Percentiles rank a stretch among this genome's conserved stretches.
Conservation (phyloP, 2,113 vertebrate genomes). For the Mirza zaza region DNA sequence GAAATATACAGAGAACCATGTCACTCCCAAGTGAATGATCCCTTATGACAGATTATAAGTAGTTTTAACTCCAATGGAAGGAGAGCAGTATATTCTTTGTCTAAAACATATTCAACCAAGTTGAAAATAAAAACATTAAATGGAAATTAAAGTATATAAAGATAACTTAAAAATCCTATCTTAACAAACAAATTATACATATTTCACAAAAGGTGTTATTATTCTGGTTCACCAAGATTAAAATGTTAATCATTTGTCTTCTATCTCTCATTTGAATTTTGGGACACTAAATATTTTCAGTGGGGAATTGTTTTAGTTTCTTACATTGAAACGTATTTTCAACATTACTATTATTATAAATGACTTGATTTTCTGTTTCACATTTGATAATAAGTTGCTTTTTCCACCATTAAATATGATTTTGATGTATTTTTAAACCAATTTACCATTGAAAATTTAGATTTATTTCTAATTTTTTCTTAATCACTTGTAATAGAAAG, state of each 20-base stretch:
- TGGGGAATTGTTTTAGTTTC: neutral
- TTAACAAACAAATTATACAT: neutral
- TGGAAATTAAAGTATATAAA: neutral
- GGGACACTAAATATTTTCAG: neutral
- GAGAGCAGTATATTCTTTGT: neutral
- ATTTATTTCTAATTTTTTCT: neutral
- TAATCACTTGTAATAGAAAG: neutral
- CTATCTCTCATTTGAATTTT: neutral
- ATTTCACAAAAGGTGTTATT: neutral
- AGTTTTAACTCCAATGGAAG: neutral
- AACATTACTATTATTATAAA: neutral
- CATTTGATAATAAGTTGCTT: neutral
- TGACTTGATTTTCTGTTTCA: neutral
- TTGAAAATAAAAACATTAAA: neutral
- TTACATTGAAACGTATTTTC: neutral
- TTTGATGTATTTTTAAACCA: neutral
- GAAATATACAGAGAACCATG: neutral
- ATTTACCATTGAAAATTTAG: neutral
- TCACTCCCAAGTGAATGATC: neutral
- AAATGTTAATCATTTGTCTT: neutral
- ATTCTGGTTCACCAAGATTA: neutral
- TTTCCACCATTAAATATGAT: neutral
- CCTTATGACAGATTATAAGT: slow-evolving; percentile 1
- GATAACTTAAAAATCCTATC: neutral
- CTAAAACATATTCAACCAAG: neutral